Conservation (phyloP, 2,888 invertebrate genomes). For the Leucophora obtusa region DNA sequence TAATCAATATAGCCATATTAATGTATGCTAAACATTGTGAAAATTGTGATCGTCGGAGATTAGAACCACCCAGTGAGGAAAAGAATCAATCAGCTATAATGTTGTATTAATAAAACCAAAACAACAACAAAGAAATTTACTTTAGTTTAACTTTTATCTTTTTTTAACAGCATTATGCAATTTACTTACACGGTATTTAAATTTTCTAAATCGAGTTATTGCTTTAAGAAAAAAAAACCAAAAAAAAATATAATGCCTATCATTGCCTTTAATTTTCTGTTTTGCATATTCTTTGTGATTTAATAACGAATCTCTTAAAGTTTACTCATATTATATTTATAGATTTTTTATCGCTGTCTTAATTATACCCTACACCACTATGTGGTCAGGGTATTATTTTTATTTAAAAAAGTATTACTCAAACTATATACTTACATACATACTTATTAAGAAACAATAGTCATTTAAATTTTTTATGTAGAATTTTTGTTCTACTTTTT, state of each 20-base stretch:
- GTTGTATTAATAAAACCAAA: slow-evolving; percentile 72
- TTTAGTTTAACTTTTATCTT: neutral
- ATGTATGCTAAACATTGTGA: slow-evolving; percentile 74
- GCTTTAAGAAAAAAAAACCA: slow-evolving; percentile 9
- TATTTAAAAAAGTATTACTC: neutral
- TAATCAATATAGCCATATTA: slow-evolving; percentile 75
- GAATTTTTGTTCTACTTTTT: neutral
- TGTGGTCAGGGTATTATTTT: too few relatives aligned
- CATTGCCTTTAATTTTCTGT: neutral
- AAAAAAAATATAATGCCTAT: neutral
- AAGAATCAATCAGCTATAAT: slow-evolving; percentile 78
- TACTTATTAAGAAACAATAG: neutral
- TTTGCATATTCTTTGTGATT: slow-evolving; percentile 15
- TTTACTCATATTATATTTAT: slow-evolving; percentile 9
- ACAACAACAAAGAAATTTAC: neutral
- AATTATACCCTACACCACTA: too few relatives aligned
- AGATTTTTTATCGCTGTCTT: neutral
- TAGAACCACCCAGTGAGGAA: slow-evolving; percentile 75
- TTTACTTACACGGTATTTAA: too few relatives aligned
- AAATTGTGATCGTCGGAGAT: slow-evolving; percentile 69
- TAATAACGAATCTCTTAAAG: slow-evolving; percentile 16
- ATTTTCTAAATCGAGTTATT: neutral
- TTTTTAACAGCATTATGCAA: neutral
- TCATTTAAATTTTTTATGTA: neutral
- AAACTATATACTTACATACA: too few relatives aligned